Percentiles rank a stretch among this genome's conserved stretches.
Conservation (phyloP, 2,797 vertebrate genomes). For the Strix occidentalis region DNA sequence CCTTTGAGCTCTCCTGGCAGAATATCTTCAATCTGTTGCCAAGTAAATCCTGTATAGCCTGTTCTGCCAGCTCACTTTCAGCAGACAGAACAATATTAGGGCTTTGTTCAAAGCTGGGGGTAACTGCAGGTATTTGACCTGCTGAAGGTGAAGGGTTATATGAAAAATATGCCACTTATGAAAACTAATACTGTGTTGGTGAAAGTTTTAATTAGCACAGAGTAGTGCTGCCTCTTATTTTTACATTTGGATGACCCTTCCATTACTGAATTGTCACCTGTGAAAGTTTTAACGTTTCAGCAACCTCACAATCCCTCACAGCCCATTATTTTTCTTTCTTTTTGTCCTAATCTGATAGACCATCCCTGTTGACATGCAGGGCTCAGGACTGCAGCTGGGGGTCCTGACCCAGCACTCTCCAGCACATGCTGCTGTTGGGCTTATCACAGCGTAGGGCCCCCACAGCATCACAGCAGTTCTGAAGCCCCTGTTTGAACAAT, state of each 20-base stretch:
- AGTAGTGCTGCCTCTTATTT: background rate
- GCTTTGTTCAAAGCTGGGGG: background rate
- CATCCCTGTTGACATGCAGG: accelerated
- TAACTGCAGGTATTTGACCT: background rate
- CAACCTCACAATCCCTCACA: background rate
- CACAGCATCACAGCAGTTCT: accelerated
- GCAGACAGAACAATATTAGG: background rate
- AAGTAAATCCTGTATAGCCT: background rate
- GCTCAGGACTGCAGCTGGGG: background rate
- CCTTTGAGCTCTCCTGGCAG: background rate
- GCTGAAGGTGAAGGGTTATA: background rate
- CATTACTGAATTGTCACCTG: background rate
- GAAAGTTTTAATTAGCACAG: background rate
- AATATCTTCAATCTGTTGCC: background rate
- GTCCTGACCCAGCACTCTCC: too few species aligned
- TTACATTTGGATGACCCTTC: background rate
- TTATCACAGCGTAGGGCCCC: background rate
- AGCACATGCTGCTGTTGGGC: background rate
- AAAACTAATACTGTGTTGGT: background rate
- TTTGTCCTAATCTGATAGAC: accelerated
- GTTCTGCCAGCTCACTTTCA: background rate
- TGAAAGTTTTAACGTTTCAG: background rate
- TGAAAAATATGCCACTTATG: background rate
- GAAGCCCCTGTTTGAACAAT: background rate
- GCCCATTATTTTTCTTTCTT: background rate